phyloP scores from a whole-genome alignment of 2,113 vertebrate genomes.

The Australoheros scitulus region DNA sequence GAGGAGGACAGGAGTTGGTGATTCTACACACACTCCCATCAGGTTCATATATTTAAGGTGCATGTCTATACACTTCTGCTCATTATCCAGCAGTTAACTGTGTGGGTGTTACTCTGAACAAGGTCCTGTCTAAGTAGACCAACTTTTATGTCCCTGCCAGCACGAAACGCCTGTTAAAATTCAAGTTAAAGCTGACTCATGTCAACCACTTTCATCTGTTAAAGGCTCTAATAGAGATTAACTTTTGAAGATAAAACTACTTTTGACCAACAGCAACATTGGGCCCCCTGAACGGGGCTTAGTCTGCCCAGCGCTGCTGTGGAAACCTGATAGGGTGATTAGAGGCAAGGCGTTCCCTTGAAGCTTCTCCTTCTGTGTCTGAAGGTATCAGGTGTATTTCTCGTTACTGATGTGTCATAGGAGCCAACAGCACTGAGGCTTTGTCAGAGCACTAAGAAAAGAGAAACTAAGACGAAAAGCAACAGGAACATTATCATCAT shows the following conservation, averaged over 20 bases:
- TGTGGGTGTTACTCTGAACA: slow-evolving; percentile 26
- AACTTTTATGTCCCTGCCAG: background rate
- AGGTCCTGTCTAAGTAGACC: slow-evolving; percentile 1
- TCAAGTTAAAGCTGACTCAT: background rate
- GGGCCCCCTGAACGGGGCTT: background rate
- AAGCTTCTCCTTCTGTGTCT: slow-evolving; percentile 20
- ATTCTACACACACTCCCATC: background rate
- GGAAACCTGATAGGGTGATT: slow-evolving; percentile 40
- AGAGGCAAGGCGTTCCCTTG: background rate
- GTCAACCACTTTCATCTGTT: background rate
- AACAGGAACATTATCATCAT: background rate
- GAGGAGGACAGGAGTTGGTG: background rate
- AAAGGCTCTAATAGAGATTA: background rate
- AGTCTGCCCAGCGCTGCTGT: background rate
- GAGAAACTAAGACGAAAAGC: background rate
- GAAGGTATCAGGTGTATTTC: slow-evolving; percentile 32
- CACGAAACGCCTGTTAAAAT: background rate
- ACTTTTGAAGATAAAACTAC: background rate
- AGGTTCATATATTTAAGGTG: background rate
- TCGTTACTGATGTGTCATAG: background rate
- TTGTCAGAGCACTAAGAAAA: background rate
- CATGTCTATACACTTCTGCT: slow-evolving; percentile 13
- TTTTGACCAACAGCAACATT: background rate
- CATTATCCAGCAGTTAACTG: slow-evolving; percentile 21
- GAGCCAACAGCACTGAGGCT: background rate